These are phyloP conservation scores for Cephus rjabovi DNA, from an alignment of 2,888 invertebrate genomes.

Conservation along the genomic window DNA sequence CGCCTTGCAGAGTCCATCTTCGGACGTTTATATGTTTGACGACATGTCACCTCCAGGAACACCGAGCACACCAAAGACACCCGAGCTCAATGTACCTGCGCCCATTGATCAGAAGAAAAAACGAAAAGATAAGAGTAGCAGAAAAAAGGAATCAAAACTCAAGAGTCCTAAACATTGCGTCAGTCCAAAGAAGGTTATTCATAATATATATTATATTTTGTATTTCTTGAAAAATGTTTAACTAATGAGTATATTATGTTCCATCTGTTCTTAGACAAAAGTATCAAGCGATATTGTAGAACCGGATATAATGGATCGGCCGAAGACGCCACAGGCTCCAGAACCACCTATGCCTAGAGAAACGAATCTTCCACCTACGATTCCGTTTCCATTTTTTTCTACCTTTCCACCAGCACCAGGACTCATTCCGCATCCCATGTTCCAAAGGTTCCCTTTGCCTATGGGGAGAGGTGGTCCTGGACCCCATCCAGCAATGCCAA, in stretches of 20 bases:
- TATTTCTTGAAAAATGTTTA: not conserved
- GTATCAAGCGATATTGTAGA: constrained; percentile 45
- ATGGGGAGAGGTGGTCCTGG: constrained; percentile 68
- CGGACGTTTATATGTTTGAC: constrained; percentile 64
- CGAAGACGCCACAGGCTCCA: constrained; percentile 63
- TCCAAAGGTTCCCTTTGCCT: constrained; percentile 65
- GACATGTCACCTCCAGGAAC: constrained; percentile 70
- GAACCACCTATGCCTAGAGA: constrained; percentile 50
- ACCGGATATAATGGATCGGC: constrained; percentile 53
- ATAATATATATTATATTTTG: constrained; percentile 13
- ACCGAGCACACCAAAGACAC: constrained; percentile 71
- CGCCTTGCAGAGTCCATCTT: constrained; percentile 60
- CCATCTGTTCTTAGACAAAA: constrained; percentile 43
- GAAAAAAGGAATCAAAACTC: constrained; percentile 67
- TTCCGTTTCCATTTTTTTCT: constrained; percentile 66
- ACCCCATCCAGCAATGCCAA: constrained; percentile 72
- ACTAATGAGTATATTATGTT: not conserved
- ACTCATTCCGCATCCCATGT: constrained; percentile 74
- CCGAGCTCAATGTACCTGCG: constrained; percentile 70
- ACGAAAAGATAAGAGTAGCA: constrained; percentile 71
- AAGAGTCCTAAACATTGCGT: constrained; percentile 55
- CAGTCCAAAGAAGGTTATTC: constrained; percentile 56
- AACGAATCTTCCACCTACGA: constrained; percentile 68
- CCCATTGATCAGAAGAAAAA: constrained; percentile 65
- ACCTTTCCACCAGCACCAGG: constrained; percentile 69